Evolutionary conservation across 2,113 vertebrate species (phyloP).

Genomic region (Tangachromis dhanisi): DNA sequence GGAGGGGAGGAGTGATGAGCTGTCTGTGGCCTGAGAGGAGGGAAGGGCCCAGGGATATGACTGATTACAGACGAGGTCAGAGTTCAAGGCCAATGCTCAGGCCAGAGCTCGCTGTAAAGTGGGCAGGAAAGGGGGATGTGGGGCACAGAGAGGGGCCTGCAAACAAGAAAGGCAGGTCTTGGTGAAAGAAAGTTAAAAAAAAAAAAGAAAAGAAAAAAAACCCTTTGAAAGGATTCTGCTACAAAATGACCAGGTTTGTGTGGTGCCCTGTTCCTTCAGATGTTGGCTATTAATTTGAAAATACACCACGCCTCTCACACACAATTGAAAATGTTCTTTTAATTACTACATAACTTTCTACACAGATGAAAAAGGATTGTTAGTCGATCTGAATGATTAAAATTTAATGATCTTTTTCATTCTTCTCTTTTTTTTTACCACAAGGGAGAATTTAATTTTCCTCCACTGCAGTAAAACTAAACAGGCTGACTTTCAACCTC

Average conservation of each 20-base stretch:
- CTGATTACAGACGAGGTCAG: slow-evolving; percentile 75
- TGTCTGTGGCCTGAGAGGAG: slow-evolving; percentile 64
- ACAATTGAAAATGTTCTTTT: neutral
- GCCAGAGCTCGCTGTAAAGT: slow-evolving; percentile 63
- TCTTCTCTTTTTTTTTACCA: neutral
- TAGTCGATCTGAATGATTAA: neutral
- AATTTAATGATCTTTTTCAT: neutral
- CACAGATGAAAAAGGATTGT: neutral
- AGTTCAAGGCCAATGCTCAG: slow-evolving; percentile 72
- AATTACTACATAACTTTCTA: neutral
- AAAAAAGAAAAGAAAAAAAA: neutral
- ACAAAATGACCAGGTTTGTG: slow-evolving; percentile 29
- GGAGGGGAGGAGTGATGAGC: slow-evolving; percentile 48
- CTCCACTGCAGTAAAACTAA: neutral
- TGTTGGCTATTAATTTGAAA: slow-evolving; percentile 22
- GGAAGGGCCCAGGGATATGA: slow-evolving; percentile 75
- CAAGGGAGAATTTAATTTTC: neutral
- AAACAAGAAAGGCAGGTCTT: slow-evolving; percentile 43
- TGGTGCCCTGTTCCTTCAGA: slow-evolving; percentile 16
- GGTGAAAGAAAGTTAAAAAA: slow-evolving; percentile 17
- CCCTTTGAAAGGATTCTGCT: slow-evolving; percentile 14
- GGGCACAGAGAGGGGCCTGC: slow-evolving; percentile 41
- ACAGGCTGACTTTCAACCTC: neutral
- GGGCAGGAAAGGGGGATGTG: slow-evolving; percentile 39
- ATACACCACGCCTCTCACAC: neutral